Evolutionary conservation across 1,140 invertebrate species (phyloP), one percentile per base, ranked within the genome.

Genomic region (Medauroidea extradentata): DNA sequence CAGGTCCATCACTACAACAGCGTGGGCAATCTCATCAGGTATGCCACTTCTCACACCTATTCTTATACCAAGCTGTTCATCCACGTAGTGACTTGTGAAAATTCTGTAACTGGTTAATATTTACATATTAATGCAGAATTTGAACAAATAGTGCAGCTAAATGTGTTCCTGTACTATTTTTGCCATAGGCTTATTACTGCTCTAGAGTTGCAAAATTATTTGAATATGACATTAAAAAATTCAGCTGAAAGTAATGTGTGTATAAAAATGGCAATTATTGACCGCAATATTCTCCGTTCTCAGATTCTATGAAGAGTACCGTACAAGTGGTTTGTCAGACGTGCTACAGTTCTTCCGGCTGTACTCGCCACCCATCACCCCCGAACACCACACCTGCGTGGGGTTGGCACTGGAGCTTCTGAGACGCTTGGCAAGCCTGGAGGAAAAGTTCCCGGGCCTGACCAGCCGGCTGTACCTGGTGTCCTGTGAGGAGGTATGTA

Each of bases 1-100:
- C 84, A 86, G 65, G 84, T 85, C 65, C 81, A 92, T 79, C 77
- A 88, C 73, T 96, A 95, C 73, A 90, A 94, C 75, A 93, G 90
- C 34, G 83, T 93, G 62, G 86, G 85, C 69, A 91, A 93, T 70
- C 92, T 93, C 73, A 73, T 92, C 39, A 81, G 76, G 81, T 83
- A 63, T 49, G 19, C 25, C 21, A 24, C 5, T 44, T 19, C 5
- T n/a, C 43, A 44, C 7, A 44, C 7, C 5, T n/a, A n/a, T n/a
- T n/a, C n/a, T n/a, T n/a, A n/a, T n/a, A n/a, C n/a, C n/a, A n/a
- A n/a, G n/a, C n/a, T n/a, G n/a, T n/a, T n/a, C n/a, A n/a, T n/a
- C n/a, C n/a, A n/a, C n/a, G n/a, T n/a, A n/a, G n/a, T n/a, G n/a
- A n/a, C n/a, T n/a, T n/a, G n/a, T n/a, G n/a, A n/a, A n/a, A n/a